Evolutionary conservation across 2,888 invertebrate genomes (phyloP), one percentile per base, ranked within the genome.

Genomic region (Hirtodrosophila histrioides): DNA sequence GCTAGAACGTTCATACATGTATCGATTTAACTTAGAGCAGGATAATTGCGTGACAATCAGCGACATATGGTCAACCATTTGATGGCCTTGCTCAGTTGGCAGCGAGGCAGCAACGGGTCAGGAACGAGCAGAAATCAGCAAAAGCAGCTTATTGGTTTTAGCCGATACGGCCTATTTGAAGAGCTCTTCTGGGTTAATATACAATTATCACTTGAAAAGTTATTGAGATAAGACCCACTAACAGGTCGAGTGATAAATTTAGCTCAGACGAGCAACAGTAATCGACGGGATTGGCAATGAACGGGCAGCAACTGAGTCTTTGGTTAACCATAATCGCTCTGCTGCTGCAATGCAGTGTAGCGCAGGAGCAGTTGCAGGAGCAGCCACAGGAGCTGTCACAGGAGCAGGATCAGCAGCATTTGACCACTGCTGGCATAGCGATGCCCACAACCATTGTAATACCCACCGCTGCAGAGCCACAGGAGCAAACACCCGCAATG

Each of bases 41-140:
- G 81, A 77, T 85, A 82, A 82, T 82, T 82, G 86, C 82, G 83
- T 85, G 82, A 85, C 82, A 75, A 85, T 85, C 85, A 75, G 69
- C 57, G 77, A 63, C 75, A 75, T 73, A 72, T 72, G 72, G 56
- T 27, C 55, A 50, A 49, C 54, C 51, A 56, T 57, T 57, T 31
- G 41, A 50, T 82, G 74, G 50, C 57, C 65, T 62, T 62, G 45
- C 44, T 64, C 76, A 78, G 85, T 80, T 63, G 64, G 36, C 55
- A 64, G 56, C 31, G 37, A 46, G 51, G 49, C 62, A 61, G 56
- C 70, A 57, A 49, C 55, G 46, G 48, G 36, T 44, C 44, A 41
- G 46, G 46, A 63, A 39, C 27, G 27, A 31, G 31, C 31, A 31
- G 8, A 31, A 31, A 9, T 9, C 31, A 31, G 31, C 31, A 45